Evolutionary conservation across 2,888 invertebrate genomes (phyloP).

Genomic region (Oligia fasciuncula): DNA sequence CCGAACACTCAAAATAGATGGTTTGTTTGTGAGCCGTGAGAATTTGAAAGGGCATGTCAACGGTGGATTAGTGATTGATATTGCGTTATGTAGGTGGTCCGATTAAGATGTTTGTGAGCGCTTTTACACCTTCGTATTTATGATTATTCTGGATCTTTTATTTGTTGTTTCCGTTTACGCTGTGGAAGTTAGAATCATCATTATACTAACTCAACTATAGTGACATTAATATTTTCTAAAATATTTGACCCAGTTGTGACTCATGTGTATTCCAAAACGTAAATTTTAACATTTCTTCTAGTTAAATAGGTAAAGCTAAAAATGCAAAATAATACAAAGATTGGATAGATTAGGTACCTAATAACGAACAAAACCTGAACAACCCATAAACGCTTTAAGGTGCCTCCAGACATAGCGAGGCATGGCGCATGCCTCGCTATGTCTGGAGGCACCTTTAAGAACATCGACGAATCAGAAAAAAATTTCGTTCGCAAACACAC

Average conservation of each 20-base stretch:
- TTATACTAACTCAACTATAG: not conserved
- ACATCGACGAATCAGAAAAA: not conserved
- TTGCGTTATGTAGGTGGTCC: conserved; percentile 71
- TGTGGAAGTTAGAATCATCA: not conserved
- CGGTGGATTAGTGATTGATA: conserved; percentile 71
- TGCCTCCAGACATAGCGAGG: too few relatives aligned
- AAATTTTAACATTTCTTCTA: too few relatives aligned
- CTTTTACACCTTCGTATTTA: conserved; percentile 24
- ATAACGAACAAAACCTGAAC: not conserved
- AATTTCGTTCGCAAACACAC: conserved; percentile 21
- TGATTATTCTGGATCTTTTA: conserved; percentile 1
- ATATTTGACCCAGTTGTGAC: not conserved
- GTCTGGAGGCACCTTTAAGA: not conserved
- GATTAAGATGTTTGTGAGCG: conserved; percentile 38
- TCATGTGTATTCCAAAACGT: not conserved
- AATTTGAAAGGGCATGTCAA: conserved; percentile 81
- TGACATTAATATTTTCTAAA: not conserved
- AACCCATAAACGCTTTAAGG: not conserved
- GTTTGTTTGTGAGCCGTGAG: conserved; percentile 84
- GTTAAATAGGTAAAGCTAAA: too few relatives aligned
- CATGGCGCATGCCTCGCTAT: not conserved
- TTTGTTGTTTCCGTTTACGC: not conserved
- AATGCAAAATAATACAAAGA: not conserved
- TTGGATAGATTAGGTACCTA: not conserved
- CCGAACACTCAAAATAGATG: conserved; percentile 79